A percentile compares a stretch with the other conserved stretches of the same genome.
Conservation (phyloP, 2,797 vertebrate species). For the Ceryle rudis region DNA sequence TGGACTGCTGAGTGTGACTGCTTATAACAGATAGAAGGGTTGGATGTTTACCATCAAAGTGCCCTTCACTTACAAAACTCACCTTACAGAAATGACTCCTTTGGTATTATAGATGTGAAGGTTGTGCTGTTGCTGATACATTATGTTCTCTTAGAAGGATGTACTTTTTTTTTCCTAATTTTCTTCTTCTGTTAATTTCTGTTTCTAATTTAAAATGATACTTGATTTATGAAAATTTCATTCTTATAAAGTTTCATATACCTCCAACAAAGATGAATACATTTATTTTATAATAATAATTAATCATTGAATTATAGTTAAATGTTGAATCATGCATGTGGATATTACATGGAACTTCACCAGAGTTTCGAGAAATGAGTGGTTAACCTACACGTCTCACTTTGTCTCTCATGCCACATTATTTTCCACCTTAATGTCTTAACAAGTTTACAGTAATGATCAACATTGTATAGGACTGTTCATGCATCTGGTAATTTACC, state of each 20-base stretch:
- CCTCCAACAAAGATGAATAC: neutral
- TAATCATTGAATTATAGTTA: neutral
- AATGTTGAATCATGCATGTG: neutral
- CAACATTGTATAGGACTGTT: neutral
- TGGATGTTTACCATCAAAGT: neutral
- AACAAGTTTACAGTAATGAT: neutral
- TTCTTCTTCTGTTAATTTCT: neutral
- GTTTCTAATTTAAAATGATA: neutral
- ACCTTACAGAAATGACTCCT: slow-evolving; percentile 7
- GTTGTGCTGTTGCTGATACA: neutral
- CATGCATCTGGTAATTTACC: neutral
- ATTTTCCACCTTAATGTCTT: neutral
- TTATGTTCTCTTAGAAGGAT: neutral
- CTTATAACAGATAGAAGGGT: neutral
- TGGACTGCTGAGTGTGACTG: neutral
- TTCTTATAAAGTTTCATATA: neutral
- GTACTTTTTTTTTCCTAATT: neutral
- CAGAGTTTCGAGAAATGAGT: neutral
- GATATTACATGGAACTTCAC: neutral
- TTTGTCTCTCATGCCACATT: neutral
- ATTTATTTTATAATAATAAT: neutral
- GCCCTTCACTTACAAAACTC: slow-evolving; percentile 32
- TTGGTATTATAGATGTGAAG: neutral
- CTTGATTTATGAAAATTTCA: neutral
- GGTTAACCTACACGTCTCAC: neutral